phyloP scores from a whole-genome alignment of 1,140 invertebrate species.

The Ylistrum balloti region DNA sequence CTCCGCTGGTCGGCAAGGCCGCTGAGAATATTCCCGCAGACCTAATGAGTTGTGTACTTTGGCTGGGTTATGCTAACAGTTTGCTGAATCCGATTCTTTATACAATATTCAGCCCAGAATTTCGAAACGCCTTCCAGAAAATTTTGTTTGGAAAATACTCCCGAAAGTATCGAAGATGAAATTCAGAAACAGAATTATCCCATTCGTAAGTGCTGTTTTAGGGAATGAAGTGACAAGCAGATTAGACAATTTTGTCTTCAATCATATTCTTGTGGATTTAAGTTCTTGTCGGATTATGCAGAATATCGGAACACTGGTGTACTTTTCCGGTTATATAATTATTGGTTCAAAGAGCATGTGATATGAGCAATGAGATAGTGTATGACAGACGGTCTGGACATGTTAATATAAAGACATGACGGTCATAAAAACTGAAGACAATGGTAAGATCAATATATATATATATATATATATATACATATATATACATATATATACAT shows the following conservation, averaged over 20 bases:
- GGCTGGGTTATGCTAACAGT: slow-evolving; percentile 82
- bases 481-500: neutral
- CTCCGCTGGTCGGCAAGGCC: slow-evolving; percentile 72
- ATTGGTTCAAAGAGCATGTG: neutral
- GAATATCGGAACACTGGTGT: neutral
- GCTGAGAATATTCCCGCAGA: slow-evolving; percentile 77
- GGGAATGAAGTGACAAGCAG: neutral
- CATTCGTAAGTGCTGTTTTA: neutral
- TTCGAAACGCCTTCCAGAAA: slow-evolving; percentile 80
- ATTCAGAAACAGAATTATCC: neutral
- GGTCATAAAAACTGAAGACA: neutral
- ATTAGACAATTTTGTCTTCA: neutral
- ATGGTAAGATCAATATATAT: neutral
- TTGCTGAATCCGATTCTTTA: slow-evolving; percentile 82
- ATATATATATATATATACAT: too few species aligned
- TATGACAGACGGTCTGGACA: neutral
- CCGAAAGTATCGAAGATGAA: neutral
- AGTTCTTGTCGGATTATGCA: neutral
- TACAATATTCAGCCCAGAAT: slow-evolving; percentile 82
- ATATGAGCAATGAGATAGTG: neutral
- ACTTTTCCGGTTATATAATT: neutral
- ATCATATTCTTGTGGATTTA: too few species aligned
- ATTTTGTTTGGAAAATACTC: slow-evolving; percentile 54
- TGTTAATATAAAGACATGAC: neutral
- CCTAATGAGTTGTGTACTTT: slow-evolving; percentile 80